phyloP scores from a whole-genome alignment of 2,888 invertebrate species.

The Hedychridium roseum region DNA sequence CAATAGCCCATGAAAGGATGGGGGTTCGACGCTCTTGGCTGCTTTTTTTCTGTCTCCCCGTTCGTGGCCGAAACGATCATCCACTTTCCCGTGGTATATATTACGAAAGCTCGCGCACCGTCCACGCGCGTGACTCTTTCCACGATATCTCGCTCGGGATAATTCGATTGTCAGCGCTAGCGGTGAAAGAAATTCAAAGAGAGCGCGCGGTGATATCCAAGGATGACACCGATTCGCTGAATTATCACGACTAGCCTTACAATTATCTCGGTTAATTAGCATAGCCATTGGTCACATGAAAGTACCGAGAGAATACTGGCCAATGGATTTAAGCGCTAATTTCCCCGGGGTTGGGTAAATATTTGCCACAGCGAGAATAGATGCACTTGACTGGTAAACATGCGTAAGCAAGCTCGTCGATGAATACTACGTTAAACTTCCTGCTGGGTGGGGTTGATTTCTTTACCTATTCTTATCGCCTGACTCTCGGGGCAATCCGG shows the following conservation, averaged over 20 bases:
- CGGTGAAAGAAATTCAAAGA: conserved; percentile 19
- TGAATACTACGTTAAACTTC: too few relatives aligned
- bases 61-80: conserved; percentile 22
- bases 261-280: too few relatives aligned
- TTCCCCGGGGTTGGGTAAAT: too few relatives aligned
- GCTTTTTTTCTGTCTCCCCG: conserved; percentile 17
- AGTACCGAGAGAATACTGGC: too few relatives aligned
- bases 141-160: conserved; percentile 17
- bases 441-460: too few relatives aligned
- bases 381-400: too few relatives aligned
- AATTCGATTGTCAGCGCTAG: conserved; percentile 40
- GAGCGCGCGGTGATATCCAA: conserved; percentile 12
- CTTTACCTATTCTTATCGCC: conserved; percentile 20
- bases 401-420: too few relatives aligned
- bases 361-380: too few relatives aligned
- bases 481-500: conserved; percentile 9
- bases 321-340: too few relatives aligned
- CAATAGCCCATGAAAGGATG: conserved; percentile 57
- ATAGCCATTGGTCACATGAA: too few relatives aligned
- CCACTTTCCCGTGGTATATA: conserved; percentile 9
- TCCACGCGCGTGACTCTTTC: conserved; percentile 15
- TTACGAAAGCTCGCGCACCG: conserved; percentile 1
- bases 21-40: conserved; percentile 22
- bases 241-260: conserved; percentile 12
- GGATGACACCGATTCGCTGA: conserved; percentile 10